These are phyloP conservation scores for Gambelia wislizenii DNA, from an alignment of 2,797 vertebrate genomes.

Conservation along the genomic window DNA sequence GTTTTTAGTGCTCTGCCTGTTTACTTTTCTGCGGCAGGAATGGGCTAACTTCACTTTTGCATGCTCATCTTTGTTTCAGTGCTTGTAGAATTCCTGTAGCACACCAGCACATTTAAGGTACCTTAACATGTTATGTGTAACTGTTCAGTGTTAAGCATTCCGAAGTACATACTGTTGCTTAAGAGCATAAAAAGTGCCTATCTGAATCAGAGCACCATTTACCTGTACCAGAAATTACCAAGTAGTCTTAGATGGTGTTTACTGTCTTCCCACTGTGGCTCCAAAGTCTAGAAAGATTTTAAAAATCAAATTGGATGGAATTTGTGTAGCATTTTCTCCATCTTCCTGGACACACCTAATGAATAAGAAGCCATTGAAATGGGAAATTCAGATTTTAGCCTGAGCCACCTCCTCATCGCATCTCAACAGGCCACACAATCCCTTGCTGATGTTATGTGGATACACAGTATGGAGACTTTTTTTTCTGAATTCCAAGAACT, in stretches of 20 bases:
- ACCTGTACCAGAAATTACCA: background rate
- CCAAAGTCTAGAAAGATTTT: background rate
- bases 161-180: background rate
- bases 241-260: background rate
- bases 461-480: background rate
- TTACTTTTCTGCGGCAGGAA: background rate
- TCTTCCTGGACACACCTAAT: background rate
- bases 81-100: background rate
- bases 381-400: background rate
- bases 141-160: background rate
- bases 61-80: background rate
- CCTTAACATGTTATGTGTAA: background rate
- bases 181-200: background rate
- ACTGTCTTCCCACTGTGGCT: too few relatives aligned
- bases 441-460: background rate
- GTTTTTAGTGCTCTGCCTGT: background rate
- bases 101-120: background rate
- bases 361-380: background rate
- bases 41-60: background rate
- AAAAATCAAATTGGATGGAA: too few relatives aligned
- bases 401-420: background rate
- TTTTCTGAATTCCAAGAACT: background rate
- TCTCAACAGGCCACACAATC: background rate
- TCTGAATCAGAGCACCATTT: background rate
- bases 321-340: background rate